Evolutionary conservation across 2,113 vertebrate species (phyloP).

Genomic region (Amblyornis subalaris): DNA sequence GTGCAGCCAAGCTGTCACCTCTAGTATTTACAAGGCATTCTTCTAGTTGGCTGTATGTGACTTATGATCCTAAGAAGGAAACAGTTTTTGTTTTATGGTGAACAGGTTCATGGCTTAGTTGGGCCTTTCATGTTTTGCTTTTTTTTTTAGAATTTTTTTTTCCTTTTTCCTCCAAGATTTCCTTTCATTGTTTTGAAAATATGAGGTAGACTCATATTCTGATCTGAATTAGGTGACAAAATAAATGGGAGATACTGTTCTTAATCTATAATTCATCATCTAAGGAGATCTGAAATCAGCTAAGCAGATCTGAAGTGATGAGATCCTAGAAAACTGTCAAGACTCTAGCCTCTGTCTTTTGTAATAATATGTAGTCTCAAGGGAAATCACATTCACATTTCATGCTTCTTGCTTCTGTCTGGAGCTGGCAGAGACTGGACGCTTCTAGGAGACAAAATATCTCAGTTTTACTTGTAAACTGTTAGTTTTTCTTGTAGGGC

Average conservation of each 20-base stretch:
- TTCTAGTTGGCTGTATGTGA: neutral
- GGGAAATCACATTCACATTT: neutral
- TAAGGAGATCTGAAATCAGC: neutral
- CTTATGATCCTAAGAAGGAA: neutral
- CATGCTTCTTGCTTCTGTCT: neutral
- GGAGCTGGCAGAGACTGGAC: neutral
- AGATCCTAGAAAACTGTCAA: neutral
- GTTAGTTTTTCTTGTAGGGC: neutral
- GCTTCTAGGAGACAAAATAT: neutral
- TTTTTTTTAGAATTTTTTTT: neutral
- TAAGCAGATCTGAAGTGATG: neutral
- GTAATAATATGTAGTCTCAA: neutral
- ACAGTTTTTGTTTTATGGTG: neutral
- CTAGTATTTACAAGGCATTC: neutral
- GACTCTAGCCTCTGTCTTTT: neutral
- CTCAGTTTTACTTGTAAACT: neutral
- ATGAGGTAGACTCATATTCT: neutral
- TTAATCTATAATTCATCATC: neutral
- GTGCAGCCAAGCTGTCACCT: neutral
- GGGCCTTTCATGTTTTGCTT: neutral
- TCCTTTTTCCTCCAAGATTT: neutral
- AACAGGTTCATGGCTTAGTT: neutral
- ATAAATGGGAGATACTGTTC: neutral
- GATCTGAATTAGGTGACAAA: neutral
- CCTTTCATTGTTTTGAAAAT: neutral